Conservation (phyloP, 2,888 invertebrate species). For the Drosophila gaucha region DNA sequence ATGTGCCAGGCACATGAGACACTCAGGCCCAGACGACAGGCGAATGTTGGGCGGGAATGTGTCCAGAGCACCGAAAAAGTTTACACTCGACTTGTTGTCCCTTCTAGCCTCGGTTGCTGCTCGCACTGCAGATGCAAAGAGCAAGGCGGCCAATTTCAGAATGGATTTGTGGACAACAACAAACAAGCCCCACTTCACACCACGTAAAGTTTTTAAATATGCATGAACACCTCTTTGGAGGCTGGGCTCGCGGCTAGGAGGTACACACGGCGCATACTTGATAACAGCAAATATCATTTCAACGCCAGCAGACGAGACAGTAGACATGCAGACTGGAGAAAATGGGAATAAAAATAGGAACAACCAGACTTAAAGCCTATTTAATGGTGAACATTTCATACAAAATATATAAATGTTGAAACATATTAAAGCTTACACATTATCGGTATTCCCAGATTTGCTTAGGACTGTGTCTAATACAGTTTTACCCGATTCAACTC, state of each 20-base stretch:
- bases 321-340: slow-evolving; percentile 4
- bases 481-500: no score
- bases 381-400: neutral
- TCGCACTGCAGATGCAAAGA: slow-evolving; percentile 45
- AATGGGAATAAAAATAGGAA: neutral
- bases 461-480: no score
- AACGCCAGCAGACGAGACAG: slow-evolving; percentile 41
- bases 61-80: slow-evolving; percentile 33
- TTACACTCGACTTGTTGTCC: slow-evolving; percentile 39
- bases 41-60: neutral
- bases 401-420: neutral
- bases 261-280: slow-evolving; percentile 60
- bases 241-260: neutral
- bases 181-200: slow-evolving; percentile 16
- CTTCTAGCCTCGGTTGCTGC: slow-evolving; percentile 31
- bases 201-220: slow-evolving; percentile 67
- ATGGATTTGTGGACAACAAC: slow-evolving; percentile 59
- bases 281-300: slow-evolving; percentile 64
- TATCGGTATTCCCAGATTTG: no score
- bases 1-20: slow-evolving; percentile 61
- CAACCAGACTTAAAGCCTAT: neutral
- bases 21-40: slow-evolving; percentile 25
- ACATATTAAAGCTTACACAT: neutral
- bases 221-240: slow-evolving; percentile 68
- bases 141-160: slow-evolving; percentile 45